Evolutionary conservation across 2,113 vertebrate genomes (phyloP).

Genomic region (Tyto alba): DNA sequence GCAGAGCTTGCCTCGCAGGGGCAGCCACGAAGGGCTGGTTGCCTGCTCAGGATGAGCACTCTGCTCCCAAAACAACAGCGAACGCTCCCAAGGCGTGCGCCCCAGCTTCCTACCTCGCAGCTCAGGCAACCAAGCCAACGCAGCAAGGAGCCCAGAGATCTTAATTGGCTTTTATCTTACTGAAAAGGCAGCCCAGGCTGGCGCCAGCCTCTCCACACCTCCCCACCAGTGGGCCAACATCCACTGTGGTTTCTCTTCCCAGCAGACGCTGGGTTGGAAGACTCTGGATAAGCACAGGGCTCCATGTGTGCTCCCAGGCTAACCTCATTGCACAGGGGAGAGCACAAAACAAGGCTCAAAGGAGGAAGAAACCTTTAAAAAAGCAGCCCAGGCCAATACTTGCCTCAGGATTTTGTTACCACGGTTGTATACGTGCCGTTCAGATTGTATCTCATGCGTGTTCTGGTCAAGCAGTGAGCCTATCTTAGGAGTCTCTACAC

Average conservation of each 20-base stretch:
- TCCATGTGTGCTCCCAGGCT: background rate
- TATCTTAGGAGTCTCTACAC: background rate
- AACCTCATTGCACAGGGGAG: background rate
- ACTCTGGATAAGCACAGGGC: background rate
- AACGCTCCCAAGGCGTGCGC: fast-evolving
- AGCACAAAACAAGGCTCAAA: background rate
- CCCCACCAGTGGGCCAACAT: background rate
- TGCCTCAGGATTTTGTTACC: background rate
- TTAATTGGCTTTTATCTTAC: background rate
- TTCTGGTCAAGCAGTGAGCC: background rate
- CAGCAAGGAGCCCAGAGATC: background rate
- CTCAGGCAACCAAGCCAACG: fast-evolving
- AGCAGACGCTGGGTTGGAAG: background rate
- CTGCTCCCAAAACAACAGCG: fast-evolving
- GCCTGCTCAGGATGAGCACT: fast-evolving
- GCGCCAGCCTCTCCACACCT: background rate
- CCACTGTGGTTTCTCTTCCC: background rate
- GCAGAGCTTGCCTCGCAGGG: background rate
- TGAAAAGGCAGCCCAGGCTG: background rate
- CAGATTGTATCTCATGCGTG: fast-evolving
- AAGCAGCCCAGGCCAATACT: fast-evolving
- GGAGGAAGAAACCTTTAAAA: background rate
- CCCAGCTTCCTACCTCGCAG: background rate
- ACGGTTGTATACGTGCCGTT: fast-evolving
- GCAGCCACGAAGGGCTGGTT: background rate